A percentile compares a stretch with the other conserved stretches of the same genome.
Evolutionary conservation across 2,888 invertebrate genomes (phyloP).

Genomic region (Xylocampa areola): DNA sequence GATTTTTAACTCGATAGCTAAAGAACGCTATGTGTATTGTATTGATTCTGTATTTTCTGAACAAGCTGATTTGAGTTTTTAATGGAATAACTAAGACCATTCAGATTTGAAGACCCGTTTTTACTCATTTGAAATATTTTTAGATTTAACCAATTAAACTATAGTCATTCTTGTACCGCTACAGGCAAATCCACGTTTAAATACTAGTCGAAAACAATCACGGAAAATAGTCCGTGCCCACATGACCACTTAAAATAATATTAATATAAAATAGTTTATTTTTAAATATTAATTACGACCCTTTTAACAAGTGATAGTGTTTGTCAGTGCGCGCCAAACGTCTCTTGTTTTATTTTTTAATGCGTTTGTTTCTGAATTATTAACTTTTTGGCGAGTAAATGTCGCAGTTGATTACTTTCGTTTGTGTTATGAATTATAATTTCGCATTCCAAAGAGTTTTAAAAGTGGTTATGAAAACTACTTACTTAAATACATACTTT

Average conservation of each 20-base stretch:
- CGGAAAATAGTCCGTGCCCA: conserved; percentile 31
- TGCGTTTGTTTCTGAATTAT: conserved; percentile 42
- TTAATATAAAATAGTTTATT: conserved; percentile 61
- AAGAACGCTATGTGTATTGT: conserved; percentile 17
- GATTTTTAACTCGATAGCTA: conserved; percentile 30
- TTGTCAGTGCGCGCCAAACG: conserved; percentile 56
- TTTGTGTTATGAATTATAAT: conserved; percentile 38
- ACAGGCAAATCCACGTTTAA: conserved; percentile 19
- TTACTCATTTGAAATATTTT: no score
- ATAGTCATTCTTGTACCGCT: neutral
- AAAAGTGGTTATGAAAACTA: conserved; percentile 9
- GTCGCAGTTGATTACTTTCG: conserved; percentile 37
- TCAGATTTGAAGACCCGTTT: neutral
- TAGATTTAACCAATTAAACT: no score
- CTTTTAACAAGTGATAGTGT: conserved; percentile 61
- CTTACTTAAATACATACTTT: no score
- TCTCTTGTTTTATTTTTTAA: conserved; percentile 40
- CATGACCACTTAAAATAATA: conserved; percentile 43
- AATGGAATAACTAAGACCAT: neutral
- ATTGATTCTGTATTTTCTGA: conserved; percentile 7
- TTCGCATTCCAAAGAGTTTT: conserved; percentile 24
- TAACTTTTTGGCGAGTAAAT: conserved; percentile 47
- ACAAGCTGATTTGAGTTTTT: conserved; percentile 3
- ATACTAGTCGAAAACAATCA: conserved; percentile 21
- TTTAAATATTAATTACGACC: conserved; percentile 65